Evolutionary conservation across 2,888 invertebrate genomes (phyloP), one percentile per base, ranked within the genome.

Genomic region (Elegia similella): DNA sequence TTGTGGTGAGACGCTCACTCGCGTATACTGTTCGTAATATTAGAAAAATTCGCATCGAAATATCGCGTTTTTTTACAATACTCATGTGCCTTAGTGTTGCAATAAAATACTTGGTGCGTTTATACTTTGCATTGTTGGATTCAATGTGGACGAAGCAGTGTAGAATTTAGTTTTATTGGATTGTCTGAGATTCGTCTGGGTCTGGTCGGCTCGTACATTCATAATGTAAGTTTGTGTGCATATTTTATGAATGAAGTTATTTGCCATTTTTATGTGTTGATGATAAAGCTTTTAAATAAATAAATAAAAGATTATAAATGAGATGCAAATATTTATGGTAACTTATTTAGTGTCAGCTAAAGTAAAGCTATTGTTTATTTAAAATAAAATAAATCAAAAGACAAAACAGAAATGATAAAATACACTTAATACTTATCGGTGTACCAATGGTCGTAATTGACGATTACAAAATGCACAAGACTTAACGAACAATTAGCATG

Each of bases 181-280:
- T 75, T 76, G 72, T 77, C 72, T 76, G 71, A 76, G 72, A 75
- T 76, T 74, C 69, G 75, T 75, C 80, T 78, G 77, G 71, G 75
- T 75, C 80, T 78, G 77, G 71, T 61, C 62, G 63, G 75, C 71
- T 68, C 65, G 67, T 72, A 70, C 64, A 38, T 67, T 64, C 67
- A 73, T 70, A 60, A 82, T 82, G 83, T 82, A 73, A 82, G 82
- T 75, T 64, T 63, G 23, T 2, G 52, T 13, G n/a, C 17, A 12
- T 6, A 42, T 42, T 52, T 52, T 15, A 32, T 17, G 10, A 8
- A 17, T 46, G 8, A 12, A 46, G 12, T 46, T 17, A 17, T 3
- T 16, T 16, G 10, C 10, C 6, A 23, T 46, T 23, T 46, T 46
- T 12, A 23, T 3, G 3, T 3, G 23, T 23, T 23, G 23, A 23